phyloP scores from a whole-genome alignment of 2,113 vertebrate genomes.

The Etia nguti region DNA sequence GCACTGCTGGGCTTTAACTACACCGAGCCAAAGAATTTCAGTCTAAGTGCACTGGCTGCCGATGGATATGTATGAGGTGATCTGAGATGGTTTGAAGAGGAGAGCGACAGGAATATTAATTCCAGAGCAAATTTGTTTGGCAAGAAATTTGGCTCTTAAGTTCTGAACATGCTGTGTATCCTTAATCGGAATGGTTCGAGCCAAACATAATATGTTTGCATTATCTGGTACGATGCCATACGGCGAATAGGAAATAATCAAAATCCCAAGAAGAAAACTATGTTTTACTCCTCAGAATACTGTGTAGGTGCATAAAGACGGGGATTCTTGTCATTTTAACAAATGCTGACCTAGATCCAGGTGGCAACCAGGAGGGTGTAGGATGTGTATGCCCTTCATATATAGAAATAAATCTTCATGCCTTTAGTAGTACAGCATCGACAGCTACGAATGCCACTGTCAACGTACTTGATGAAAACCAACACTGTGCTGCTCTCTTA shows the following conservation, averaged over 20 bases:
- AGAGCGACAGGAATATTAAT: constrained; percentile 10
- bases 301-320: background rate
- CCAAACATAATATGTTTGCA: background rate
- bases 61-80: constrained; percentile 48
- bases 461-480: background rate
- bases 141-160: background rate
- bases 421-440: background rate
- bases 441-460: background rate
- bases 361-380: background rate
- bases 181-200: background rate
- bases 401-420: background rate
- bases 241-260: background rate
- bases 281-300: background rate
- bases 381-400: background rate
- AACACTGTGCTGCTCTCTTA: no score
- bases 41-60: constrained; percentile 20
- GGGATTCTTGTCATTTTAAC: background rate
- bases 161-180: background rate
- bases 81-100: constrained; percentile 1
- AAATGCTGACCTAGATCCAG: background rate
- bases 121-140: background rate
- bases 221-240: background rate
- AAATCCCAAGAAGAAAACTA: background rate
- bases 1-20: background rate
- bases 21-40: constrained; percentile 29